Percentiles rank a stretch among this genome's conserved stretches.
Evolutionary conservation across 1,140 invertebrate species (phyloP).

Genomic region (Micrasema minimum): DNA sequence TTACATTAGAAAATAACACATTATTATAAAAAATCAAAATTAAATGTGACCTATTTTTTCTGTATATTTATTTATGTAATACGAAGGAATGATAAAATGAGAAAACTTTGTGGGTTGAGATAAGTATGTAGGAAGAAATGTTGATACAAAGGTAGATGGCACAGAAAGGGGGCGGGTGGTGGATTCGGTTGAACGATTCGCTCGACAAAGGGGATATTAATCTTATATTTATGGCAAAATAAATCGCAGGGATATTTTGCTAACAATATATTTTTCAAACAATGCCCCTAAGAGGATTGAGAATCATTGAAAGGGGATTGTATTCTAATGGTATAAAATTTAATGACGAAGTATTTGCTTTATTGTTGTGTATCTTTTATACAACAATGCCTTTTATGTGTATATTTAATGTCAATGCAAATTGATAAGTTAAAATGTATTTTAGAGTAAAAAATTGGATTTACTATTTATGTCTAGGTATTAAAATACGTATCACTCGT

Average conservation of each 20-base stretch:
- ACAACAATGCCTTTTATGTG: too few relatives aligned
- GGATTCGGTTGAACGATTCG: conserved; percentile 39
- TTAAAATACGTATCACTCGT: too few relatives aligned
- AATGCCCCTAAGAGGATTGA: conserved; percentile 21
- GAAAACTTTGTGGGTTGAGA: conserved; percentile 14
- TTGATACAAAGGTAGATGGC: background rate
- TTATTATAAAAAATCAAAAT: too few relatives aligned
- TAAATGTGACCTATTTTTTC: too few relatives aligned
- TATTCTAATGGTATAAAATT: conserved; percentile 25
- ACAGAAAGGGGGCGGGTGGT: background rate
- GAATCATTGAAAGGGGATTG: conserved; percentile 14
- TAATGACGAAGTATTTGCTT: conserved; percentile 5
- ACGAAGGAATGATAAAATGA: background rate
- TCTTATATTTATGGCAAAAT: conserved; percentile 49
- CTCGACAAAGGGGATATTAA: conserved; percentile 49
- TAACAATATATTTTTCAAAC: conserved; percentile 45
- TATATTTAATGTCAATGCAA: too few relatives aligned
- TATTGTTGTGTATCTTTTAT: background rate
- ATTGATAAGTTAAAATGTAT: too few relatives aligned
- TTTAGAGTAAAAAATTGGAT: too few relatives aligned
- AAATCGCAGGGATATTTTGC: conserved; percentile 43
- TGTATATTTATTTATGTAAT: too few relatives aligned
- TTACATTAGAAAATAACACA: too few relatives aligned
- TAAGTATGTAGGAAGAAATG: background rate
- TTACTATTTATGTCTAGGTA: too few relatives aligned